phyloP scores from a whole-genome alignment of 2,797 vertebrate genomes.

The Chiloscyllium punctatum region DNA sequence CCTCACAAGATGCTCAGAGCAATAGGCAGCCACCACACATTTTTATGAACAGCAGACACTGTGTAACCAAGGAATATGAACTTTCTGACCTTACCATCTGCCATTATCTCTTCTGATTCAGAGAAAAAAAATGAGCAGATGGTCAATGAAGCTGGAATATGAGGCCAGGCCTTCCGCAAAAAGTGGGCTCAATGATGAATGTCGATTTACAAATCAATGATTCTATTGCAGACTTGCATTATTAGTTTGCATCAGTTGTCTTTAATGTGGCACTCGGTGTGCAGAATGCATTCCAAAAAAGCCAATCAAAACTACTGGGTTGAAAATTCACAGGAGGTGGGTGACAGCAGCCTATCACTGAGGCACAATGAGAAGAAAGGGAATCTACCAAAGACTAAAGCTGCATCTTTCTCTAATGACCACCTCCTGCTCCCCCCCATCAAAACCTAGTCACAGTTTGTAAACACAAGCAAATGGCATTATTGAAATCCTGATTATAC shows the following conservation, averaged over 20 bases:
- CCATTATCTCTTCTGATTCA: slow-evolving; percentile 53
- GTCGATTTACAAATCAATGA: slow-evolving; percentile 35
- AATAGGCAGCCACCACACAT: slow-evolving; percentile 51
- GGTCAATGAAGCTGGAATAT: slow-evolving; percentile 43
- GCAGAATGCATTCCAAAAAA: slow-evolving; percentile 11
- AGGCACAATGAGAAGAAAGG: neutral
- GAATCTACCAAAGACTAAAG: neutral
- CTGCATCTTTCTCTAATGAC: neutral
- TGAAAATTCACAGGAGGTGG: neutral
- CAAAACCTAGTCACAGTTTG: slow-evolving; percentile 4
- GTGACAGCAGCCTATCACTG: neutral
- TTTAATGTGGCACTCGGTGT: neutral
- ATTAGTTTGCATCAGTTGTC: neutral
- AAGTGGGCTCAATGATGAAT: neutral
- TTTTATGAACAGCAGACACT: slow-evolving; percentile 56
- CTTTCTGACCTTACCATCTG: slow-evolving; percentile 61
- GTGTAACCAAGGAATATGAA: slow-evolving; percentile 52
- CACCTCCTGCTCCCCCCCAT: neutral
- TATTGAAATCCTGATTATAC: neutral
- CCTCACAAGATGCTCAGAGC: slow-evolving; percentile 47
- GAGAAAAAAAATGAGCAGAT: slow-evolving; percentile 58
- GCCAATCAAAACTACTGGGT: slow-evolving; percentile 18
- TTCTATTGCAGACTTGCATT: neutral
- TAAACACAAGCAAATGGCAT: neutral
- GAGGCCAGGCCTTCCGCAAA: neutral